phyloP scores from a whole-genome alignment of 2,888 invertebrate genomes.

The Strigamia maritima region DNA sequence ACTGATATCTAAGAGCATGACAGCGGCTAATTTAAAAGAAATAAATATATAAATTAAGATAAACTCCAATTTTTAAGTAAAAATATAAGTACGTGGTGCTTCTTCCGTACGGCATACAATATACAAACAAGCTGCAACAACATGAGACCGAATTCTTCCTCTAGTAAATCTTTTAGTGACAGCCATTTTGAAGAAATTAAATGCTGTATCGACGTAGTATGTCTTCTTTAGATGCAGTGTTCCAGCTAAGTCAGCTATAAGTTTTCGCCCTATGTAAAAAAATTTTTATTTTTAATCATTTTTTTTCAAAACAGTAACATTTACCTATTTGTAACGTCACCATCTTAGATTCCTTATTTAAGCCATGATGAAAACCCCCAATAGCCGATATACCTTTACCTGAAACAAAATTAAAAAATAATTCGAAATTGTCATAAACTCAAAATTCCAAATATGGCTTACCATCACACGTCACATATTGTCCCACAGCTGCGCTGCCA shows the following conservation, averaged over 20 bases:
- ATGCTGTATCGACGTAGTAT: conserved; percentile 88
- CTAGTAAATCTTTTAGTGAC: conserved; percentile 77
- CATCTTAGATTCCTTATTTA: conserved; percentile 54
- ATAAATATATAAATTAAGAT: background rate
- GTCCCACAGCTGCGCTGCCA: conserved; percentile 81
- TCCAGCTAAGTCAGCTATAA: conserved; percentile 79
- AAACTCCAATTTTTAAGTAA: background rate
- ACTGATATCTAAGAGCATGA: conserved; percentile 94
- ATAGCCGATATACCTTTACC: background rate
- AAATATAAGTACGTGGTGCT: conserved; percentile 74
- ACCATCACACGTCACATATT: conserved; percentile 87
- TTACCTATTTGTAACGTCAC: conserved; percentile 56
- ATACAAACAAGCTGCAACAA: conserved; percentile 95
- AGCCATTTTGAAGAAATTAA: conserved; percentile 91
- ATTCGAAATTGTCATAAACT: background rate
- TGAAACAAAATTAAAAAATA: background rate
- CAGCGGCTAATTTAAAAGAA: conserved; percentile 54
- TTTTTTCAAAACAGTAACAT: too few species aligned
- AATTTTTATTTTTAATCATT: background rate
- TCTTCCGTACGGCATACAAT: conserved; percentile 93
- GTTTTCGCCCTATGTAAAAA: conserved; percentile 59
- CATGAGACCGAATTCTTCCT: conserved; percentile 83
- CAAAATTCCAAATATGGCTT: conserved; percentile 47
- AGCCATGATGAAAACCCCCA: conserved; percentile 48
- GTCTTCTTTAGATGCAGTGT: conserved; percentile 83